A percentile compares a stretch with the other conserved stretches of the same genome.
Conservation (phyloP, 2,113 vertebrate genomes). For the Hoplias malabaricus region DNA sequence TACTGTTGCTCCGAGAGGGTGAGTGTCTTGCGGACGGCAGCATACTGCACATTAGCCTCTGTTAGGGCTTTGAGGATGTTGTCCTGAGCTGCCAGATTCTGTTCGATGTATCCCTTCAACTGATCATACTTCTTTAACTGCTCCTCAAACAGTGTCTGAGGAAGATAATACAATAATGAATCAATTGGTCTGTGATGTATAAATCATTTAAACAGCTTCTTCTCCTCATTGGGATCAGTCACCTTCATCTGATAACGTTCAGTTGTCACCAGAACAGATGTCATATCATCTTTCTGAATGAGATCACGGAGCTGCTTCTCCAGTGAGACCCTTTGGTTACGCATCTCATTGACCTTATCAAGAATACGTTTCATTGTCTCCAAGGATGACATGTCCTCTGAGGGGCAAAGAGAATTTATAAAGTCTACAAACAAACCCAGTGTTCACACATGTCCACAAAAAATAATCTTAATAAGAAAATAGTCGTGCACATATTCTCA, state of each 20-base stretch:
- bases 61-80: constrained; percentile 83
- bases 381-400: constrained; percentile 78
- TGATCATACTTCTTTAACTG: constrained; percentile 84
- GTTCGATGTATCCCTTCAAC: constrained; percentile 81
- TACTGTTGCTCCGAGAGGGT: constrained; percentile 78
- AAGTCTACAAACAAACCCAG: background rate
- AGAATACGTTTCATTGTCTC: constrained; percentile 80
- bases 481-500: background rate
- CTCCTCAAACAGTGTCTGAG: constrained; percentile 80
- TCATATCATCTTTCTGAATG: constrained; percentile 86
- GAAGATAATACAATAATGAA: background rate
- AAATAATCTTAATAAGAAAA: background rate
- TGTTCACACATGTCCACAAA: background rate
- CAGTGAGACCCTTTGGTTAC: constrained; percentile 75
- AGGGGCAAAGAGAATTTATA: background rate
- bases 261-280: constrained; percentile 76
- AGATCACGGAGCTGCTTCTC: constrained; percentile 85
- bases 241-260: constrained; percentile 83
- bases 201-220: background rate
- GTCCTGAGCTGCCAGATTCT: constrained; percentile 83
- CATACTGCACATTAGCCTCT: constrained; percentile 78
- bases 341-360: constrained; percentile 84
- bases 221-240: background rate
- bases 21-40: constrained; percentile 72
- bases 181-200: too few relatives aligned